phyloP scores from a whole-genome alignment of 2,888 invertebrate species.

The Drosophila meridionalis region DNA sequence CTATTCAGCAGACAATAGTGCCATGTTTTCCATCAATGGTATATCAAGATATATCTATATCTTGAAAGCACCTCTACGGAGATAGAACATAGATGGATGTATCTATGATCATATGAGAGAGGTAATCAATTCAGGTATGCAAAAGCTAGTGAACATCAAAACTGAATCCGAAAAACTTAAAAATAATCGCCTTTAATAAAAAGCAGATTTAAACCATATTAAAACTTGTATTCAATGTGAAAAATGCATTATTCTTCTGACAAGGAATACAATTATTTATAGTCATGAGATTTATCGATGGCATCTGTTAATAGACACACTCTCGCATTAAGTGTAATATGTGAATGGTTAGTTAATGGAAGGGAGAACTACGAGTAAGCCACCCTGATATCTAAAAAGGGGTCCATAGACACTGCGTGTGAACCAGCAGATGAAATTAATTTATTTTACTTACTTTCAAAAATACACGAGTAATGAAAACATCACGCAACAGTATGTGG shows the following conservation, averaged over 20 bases:
- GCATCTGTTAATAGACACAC: constrained; percentile 1
- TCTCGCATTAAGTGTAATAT: neutral
- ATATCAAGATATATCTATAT: too few relatives aligned
- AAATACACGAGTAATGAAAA: constrained; percentile 10
- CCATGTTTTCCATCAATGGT: too few relatives aligned
- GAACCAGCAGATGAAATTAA: constrained; percentile 8
- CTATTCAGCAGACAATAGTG: too few relatives aligned
- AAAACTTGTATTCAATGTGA: too few relatives aligned
- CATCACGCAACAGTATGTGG: neutral
- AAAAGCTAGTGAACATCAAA: too few relatives aligned
- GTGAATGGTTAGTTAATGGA: neutral
- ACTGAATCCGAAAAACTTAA: too few relatives aligned
- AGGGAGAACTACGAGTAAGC: neutral
- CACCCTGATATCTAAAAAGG: neutral
- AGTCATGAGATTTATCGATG: constrained; percentile 2
- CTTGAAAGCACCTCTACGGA: too few relatives aligned
- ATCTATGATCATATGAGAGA: too few relatives aligned
- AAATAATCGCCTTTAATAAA: too few relatives aligned
- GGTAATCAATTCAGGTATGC: too few relatives aligned
- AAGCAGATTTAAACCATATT: too few relatives aligned
- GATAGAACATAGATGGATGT: too few relatives aligned
- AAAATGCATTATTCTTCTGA: neutral
- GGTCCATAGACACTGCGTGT: constrained; percentile 1
- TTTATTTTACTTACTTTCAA: constrained; percentile 9
- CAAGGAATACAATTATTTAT: neutral